Base-by-base conservation (phyloP, 2,113 vertebrate species). In the Galemys pyrenaicus region DNA sequence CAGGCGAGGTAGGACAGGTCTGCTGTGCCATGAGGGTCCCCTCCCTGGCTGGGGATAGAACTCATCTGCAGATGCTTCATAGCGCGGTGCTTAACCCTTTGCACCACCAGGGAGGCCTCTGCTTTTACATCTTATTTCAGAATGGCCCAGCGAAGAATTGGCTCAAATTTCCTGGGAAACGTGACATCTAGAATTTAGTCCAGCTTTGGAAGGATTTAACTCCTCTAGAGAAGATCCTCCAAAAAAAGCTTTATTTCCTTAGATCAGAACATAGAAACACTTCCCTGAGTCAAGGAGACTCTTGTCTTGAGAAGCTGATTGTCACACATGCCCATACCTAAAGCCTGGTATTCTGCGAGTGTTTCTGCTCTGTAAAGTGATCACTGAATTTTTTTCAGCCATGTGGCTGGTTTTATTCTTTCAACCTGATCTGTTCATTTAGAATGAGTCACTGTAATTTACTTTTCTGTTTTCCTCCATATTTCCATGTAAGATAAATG, bases 301-400 rank as follows among this genome's bases (percentile, higher is more conserved):
- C 19, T 2, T 22, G 12, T 49, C 80, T 70, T 20, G 37, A 84
- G 65, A 70, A 19, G 3, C 26, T 22, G 46, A 6, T 32, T 37
- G 8, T 5, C 22, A 19, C 13, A n/a, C 6, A 46, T 86, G 35
- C 0, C 37, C 2, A 7, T 5, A 20, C 19, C 28, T 80, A 41
- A 64, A 28, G n/a, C 49, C n/a, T 68, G 37, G 35, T 30, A 37
- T 75, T 93, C 78, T 90, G 60, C 37, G n/a, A 67, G 17, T 1
- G 6, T 74, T 90, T 71, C 58, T 89, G 26, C 54, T 68, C 30
- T 62, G 73, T 41, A 84, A 30, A 11, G 35, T 64, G 39, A 22
- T 64, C 44, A 22, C 81, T 90, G 80, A 83, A 77, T 84, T 92
- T 85, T 49, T 88, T 65, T 32, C 60, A 65, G 32, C 37, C 80